Evolutionary conservation across 2,797 vertebrate genomes (phyloP).

Genomic region (Oreochromis mossambicus): DNA sequence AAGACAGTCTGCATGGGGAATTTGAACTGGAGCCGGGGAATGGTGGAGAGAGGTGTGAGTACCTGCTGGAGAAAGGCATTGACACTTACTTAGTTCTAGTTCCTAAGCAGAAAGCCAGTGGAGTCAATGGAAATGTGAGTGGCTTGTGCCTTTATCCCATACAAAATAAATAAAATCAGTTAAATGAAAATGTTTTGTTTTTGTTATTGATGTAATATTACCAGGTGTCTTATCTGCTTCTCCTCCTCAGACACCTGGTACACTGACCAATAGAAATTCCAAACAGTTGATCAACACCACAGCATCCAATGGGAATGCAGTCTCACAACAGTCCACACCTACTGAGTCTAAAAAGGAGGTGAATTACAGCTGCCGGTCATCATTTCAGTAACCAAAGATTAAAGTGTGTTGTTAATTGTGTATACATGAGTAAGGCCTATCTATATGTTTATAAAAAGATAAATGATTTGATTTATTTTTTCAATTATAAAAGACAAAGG

Average conservation of each 20-base stretch:
- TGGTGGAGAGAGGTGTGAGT: constrained; percentile 86
- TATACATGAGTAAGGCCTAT: background rate
- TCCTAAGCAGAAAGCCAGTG: constrained; percentile 69
- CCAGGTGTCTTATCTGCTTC: background rate
- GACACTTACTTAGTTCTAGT: constrained; percentile 86
- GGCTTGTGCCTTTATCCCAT: background rate
- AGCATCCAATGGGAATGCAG: constrained; percentile 70
- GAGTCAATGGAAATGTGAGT: constrained; percentile 80
- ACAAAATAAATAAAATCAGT: background rate
- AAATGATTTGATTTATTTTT: background rate
- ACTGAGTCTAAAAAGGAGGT: constrained; percentile 67
- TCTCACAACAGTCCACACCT: constrained; percentile 54
- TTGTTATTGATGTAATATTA: background rate
- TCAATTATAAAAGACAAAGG: accelerated
- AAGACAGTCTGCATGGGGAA: constrained; percentile 88
- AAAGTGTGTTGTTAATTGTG: background rate
- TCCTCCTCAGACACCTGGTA: constrained; percentile 55
- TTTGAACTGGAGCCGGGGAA: constrained; percentile 88
- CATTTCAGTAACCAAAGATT: background rate
- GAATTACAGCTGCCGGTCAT: background rate
- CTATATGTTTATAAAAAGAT: background rate
- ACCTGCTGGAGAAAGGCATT: constrained; percentile 92
- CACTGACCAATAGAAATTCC: constrained; percentile 74
- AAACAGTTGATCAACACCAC: constrained; percentile 81
- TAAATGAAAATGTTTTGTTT: too few species aligned